Evolutionary conservation across 2,113 vertebrate genomes (phyloP), one percentile per base, ranked within the genome.

Genomic region (Artemisiospiza belli): DNA sequence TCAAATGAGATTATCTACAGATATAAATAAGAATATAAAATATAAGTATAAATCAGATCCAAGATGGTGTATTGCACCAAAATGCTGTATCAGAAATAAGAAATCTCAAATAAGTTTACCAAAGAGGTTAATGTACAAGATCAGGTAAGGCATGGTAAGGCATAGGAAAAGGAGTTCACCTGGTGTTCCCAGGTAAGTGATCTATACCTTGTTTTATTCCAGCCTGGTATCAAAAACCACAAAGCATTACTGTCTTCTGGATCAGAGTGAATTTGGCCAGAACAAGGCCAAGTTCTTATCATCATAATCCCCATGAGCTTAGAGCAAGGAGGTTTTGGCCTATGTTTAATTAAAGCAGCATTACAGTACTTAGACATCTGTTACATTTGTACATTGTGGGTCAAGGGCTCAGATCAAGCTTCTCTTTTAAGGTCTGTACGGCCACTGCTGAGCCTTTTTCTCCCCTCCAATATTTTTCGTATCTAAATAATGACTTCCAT

Each of bases 281-380:
- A 96, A 78, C 41, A 89, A 87, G 66, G 66, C 70, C 69, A 91
- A 69, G 35, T 87, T 91, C 78, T 93, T 93, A 93, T 54, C 39
- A 33, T 35, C 33, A 84, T 97, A 96, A 95, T 96, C 78, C 70
- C 18, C 8, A 14, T 64, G 37, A 94, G 33, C 15, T 90, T 90
- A 92, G 28, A 83, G 61, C 59, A 87, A 72, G 76, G 9, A 87
- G 76, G 68, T 95, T 95, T 95, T 87, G 81, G 74, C 41, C 93
- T 85, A 88, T 91, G 61, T 96, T 95, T 97, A 96, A 97, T 97
- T 98, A 97, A 96, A 97, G 87, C 94, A 97, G 76, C 46, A 92
- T 96, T 92, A 90, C 3, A 46, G 68, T 75, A 31, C 79, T 96
- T 87, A 84, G 92, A 94, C 96, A 96, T 97, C 96, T 96, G 96